These are phyloP conservation scores for Pinctada fucata DNA, from an alignment of 2,888 invertebrate species.

Conservation along the genomic window DNA sequence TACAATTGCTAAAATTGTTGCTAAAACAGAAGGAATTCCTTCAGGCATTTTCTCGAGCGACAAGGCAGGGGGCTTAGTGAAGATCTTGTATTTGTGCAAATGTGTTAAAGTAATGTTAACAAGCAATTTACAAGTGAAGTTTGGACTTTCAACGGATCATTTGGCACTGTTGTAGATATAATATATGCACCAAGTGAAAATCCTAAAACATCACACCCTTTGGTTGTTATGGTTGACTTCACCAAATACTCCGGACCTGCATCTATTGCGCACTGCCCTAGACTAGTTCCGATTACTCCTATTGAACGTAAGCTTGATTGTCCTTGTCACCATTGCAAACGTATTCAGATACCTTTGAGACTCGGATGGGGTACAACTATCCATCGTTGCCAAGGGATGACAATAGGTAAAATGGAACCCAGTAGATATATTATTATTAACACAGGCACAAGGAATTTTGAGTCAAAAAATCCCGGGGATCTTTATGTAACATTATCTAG, in stretches of 20 bases:
- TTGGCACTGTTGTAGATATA: conserved; percentile 43
- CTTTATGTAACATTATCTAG: conserved; percentile 48
- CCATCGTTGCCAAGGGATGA: conserved; percentile 45
- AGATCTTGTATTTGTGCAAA: conserved; percentile 38
- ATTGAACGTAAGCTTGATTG: conserved; percentile 45
- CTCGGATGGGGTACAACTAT: conserved; percentile 47
- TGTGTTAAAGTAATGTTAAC: conserved; percentile 47
- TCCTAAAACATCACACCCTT: conserved; percentile 36
- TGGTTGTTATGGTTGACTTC: conserved; percentile 52
- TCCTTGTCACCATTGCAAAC: conserved; percentile 34
- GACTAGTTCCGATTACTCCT: conserved; percentile 40
- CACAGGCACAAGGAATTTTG: conserved; percentile 42
- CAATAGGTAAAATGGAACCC: conserved; percentile 39
- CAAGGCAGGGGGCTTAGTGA: conserved; percentile 37
- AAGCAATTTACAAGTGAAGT: conserved; percentile 41
- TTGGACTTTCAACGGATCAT: conserved; percentile 49
- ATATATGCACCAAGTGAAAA: conserved; percentile 37
- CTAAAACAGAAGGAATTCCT: conserved; percentile 36
- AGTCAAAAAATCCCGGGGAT: conserved; percentile 45
- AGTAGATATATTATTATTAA: conserved; percentile 35
- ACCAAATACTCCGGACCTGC: conserved; percentile 38
- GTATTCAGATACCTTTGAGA: conserved; percentile 43
- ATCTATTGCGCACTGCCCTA: conserved; percentile 30
- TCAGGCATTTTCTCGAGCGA: conserved; percentile 32
- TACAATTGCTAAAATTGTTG: conserved; percentile 41